A percentile compares a stretch with the other conserved stretches of the same genome.
These are phyloP conservation scores for Sphaeramia orbicularis DNA, from an alignment of 2,797 vertebrate species.

Conservation along the genomic window DNA sequence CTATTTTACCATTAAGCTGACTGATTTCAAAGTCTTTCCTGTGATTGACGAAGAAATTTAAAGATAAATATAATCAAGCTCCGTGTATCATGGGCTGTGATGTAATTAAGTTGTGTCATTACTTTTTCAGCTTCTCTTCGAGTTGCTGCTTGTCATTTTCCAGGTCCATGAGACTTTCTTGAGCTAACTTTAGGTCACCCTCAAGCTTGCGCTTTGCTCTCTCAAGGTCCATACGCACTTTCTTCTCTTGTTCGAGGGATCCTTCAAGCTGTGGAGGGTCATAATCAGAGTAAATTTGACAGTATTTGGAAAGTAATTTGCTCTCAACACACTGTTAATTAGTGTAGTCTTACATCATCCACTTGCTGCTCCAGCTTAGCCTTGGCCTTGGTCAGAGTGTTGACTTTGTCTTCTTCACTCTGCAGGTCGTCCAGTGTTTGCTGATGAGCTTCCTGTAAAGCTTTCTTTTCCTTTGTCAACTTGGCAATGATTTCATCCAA, in stretches of 20 bases:
- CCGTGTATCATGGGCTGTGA: too few species aligned
- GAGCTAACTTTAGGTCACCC: slow-evolving; percentile 88
- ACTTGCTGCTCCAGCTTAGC: slow-evolving; percentile 92
- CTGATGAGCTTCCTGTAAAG: slow-evolving; percentile 90
- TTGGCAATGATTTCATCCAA: slow-evolving; percentile 89
- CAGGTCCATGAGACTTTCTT: slow-evolving; percentile 51
- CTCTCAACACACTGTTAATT: too few species aligned
- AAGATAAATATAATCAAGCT: too few species aligned
- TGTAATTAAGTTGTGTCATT: slow-evolving; percentile 13
- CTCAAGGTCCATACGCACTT: slow-evolving; percentile 92
- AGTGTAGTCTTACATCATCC: slow-evolving; percentile 83
- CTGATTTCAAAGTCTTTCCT: slow-evolving; percentile 95
- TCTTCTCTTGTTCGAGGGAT: slow-evolving; percentile 94
- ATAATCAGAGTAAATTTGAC: too few species aligned
- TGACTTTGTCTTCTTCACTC: slow-evolving; percentile 94
- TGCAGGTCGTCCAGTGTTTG: slow-evolving; percentile 93
- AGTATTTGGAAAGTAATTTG: too few species aligned
- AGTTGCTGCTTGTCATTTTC: slow-evolving; percentile 91
- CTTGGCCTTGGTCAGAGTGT: slow-evolving; percentile 90
- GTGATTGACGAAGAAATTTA: not conserved
- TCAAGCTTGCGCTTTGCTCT: slow-evolving; percentile 92
- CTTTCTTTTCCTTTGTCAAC: slow-evolving; percentile 91
- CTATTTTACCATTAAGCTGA: slow-evolving; percentile 88
- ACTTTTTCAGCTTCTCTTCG: slow-evolving; percentile 91
- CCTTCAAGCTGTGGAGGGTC: slow-evolving; percentile 86